Percentiles rank a stretch among this genome's conserved stretches.
These are phyloP conservation scores for Microctenopoma stevenorrisi DNA, from an alignment of 2,797 vertebrate genomes.

Conservation along the genomic window DNA sequence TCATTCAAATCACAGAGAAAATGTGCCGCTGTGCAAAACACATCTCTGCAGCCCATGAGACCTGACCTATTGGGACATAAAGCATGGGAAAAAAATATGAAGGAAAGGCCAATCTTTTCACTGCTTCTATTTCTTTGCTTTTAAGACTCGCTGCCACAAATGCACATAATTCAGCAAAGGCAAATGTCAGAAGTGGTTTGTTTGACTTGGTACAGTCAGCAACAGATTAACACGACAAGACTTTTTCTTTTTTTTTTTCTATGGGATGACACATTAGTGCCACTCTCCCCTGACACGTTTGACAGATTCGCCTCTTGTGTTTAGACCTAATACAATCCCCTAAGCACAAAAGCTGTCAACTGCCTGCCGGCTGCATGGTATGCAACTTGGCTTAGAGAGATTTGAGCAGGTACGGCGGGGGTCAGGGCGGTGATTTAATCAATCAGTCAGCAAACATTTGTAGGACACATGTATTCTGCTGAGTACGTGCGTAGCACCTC, in stretches of 20 bases:
- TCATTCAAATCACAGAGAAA: constrained; percentile 29
- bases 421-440: constrained; percentile 33
- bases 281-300: constrained; percentile 17
- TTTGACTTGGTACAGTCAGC: constrained; percentile 40
- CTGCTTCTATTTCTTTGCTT: constrained; percentile 16
- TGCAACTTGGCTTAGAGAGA: background rate
- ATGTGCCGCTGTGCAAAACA: constrained; percentile 1
- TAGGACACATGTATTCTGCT: constrained; percentile 12
- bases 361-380: background rate
- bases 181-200: constrained; percentile 55
- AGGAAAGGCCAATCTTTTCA: constrained; percentile 5
- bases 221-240: constrained; percentile 41
- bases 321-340: constrained; percentile 23
- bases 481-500: background rate
- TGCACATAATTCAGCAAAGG: constrained; percentile 55
- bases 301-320: constrained; percentile 29
- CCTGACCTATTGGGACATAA: constrained; percentile 15
- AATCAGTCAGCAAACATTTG: constrained; percentile 33
- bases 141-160: constrained; percentile 22
- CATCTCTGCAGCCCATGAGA: background rate
- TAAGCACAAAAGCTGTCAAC: constrained; percentile 21
- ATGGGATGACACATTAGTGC: constrained; percentile 19
- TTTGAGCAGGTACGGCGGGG: constrained; percentile 21
- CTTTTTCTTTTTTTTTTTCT: background rate
- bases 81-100: constrained; percentile 17